Percentiles rank a stretch among this genome's conserved stretches.
phyloP scores from a whole-genome alignment of 2,888 invertebrate genomes.

The Leptura quadrifasciata region DNA sequence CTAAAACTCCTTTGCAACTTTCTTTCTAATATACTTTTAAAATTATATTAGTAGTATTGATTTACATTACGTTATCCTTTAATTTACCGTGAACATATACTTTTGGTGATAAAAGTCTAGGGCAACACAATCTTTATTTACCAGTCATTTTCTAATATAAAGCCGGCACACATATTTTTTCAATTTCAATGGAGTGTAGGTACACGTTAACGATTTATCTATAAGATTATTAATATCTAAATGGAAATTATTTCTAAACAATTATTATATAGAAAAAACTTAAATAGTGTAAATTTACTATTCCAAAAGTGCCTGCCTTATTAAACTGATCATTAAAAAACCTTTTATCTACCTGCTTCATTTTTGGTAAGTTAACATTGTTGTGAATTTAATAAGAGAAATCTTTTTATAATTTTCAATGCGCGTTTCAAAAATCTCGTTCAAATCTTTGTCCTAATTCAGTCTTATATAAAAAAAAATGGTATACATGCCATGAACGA shows the following conservation, averaged over 20 bases:
- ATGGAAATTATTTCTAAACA: not conserved
- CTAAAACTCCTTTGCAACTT: too few relatives aligned
- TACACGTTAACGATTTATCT: not conserved
- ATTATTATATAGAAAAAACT: not conserved
- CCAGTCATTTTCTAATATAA: not conserved
- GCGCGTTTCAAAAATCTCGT: not conserved
- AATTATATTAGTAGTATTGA: too few relatives aligned
- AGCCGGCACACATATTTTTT: not conserved
- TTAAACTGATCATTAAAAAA: not conserved
- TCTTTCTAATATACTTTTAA: too few relatives aligned
- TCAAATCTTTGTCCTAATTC: too few relatives aligned
- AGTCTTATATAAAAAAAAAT: too few relatives aligned
- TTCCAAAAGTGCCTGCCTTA: not conserved
- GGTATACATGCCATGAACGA: too few relatives aligned
- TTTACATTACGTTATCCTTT: too few relatives aligned
- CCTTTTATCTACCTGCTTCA: not conserved
- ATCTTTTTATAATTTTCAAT: not conserved
- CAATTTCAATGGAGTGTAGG: not conserved
- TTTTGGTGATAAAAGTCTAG: too few relatives aligned
- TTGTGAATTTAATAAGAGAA: not conserved
- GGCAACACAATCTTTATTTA: not conserved
- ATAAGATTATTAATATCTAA: conserved; percentile 7
- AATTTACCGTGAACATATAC: too few relatives aligned
- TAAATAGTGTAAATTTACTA: not conserved
- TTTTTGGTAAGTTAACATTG: not conserved